Evolutionary conservation across 2,113 vertebrate genomes (phyloP).

Genomic region (Perca fluviatilis): DNA sequence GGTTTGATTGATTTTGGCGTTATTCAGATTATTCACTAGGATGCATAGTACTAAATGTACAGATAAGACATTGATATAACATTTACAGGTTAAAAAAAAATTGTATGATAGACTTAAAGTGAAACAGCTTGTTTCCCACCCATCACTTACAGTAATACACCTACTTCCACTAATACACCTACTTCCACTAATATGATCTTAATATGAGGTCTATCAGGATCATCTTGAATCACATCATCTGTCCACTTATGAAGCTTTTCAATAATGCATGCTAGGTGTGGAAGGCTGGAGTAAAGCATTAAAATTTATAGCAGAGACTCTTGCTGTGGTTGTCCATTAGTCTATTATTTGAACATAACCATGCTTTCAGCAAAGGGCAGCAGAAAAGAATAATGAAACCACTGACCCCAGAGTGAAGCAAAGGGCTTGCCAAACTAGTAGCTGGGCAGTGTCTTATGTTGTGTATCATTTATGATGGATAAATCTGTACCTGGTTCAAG

Average conservation of each 20-base stretch:
- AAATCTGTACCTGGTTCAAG: not conserved
- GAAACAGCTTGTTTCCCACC: not conserved
- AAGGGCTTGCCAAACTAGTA: not conserved
- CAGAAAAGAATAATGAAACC: conserved; percentile 20
- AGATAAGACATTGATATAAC: not conserved
- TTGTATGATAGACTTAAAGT: not conserved
- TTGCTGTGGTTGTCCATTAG: conserved; percentile 44
- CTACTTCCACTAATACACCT: not conserved
- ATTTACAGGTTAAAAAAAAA: not conserved
- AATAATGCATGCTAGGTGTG: conserved; percentile 58
- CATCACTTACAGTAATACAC: not conserved
- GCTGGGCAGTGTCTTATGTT: no score
- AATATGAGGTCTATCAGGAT: conserved; percentile 19
- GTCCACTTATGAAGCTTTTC: conserved; percentile 33
- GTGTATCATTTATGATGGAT: conserved; percentile 11
- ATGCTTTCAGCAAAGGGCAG: conserved; percentile 38
- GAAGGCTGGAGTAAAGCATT: conserved; percentile 44
- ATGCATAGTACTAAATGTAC: not conserved
- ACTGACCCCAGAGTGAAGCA: not conserved
- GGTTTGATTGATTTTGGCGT: no score
- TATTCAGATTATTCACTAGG: not conserved
- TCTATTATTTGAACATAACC: conserved; percentile 47
- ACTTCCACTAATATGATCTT: not conserved
- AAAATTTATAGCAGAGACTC: conserved; percentile 48
- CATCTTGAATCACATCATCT: conserved; percentile 36